Percentiles rank a stretch among this genome's conserved stretches.
phyloP scores from a whole-genome alignment of 2,797 vertebrate genomes.

The Acipenser transmontanus region DNA sequence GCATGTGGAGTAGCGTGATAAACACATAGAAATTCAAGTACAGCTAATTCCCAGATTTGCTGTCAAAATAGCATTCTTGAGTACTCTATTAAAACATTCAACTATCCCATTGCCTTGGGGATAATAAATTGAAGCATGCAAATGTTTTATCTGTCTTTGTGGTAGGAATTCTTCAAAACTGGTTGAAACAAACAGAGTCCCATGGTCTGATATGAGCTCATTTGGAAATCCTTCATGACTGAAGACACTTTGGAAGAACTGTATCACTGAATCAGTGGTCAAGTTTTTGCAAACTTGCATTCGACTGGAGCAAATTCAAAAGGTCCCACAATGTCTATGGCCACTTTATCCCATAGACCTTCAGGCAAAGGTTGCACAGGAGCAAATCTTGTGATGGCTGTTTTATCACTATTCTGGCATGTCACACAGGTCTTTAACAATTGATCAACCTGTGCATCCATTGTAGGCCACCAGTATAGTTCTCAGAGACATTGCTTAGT shows the following conservation, averaged over 20 bases:
- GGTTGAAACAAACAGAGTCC: conserved; percentile 13
- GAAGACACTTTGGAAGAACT: conserved; percentile 9
- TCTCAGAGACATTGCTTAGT: too few relatives aligned
- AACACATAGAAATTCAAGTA: conserved; percentile 17
- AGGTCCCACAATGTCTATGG: conserved; percentile 9
- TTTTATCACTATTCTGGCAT: conserved; percentile 14
- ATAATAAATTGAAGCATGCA: conserved; percentile 16
- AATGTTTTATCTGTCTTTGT: conserved; percentile 17
- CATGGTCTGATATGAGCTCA: conserved; percentile 15
- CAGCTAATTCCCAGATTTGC: conserved; percentile 16
- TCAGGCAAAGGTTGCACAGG: conserved; percentile 6
- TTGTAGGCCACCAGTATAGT: not conserved
- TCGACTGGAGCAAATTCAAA: conserved; percentile 8
- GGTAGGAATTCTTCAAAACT: conserved; percentile 9
- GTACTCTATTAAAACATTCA: conserved; percentile 16
- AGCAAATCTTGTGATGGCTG: conserved; percentile 3
- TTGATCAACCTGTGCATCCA: conserved; percentile 1
- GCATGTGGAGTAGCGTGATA: conserved; percentile 19
- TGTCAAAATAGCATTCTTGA: too few relatives aligned
- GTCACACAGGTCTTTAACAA: conserved; percentile 6
- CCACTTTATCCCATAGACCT: conserved; percentile 12
- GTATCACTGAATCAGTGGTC: conserved; percentile 8
- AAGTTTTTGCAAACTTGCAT: conserved; percentile 3
- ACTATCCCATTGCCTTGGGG: conserved; percentile 18
- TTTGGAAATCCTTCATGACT: conserved; percentile 9